phyloP scores from a whole-genome alignment of 2,113 vertebrate genomes.

The Globicephala melas region DNA sequence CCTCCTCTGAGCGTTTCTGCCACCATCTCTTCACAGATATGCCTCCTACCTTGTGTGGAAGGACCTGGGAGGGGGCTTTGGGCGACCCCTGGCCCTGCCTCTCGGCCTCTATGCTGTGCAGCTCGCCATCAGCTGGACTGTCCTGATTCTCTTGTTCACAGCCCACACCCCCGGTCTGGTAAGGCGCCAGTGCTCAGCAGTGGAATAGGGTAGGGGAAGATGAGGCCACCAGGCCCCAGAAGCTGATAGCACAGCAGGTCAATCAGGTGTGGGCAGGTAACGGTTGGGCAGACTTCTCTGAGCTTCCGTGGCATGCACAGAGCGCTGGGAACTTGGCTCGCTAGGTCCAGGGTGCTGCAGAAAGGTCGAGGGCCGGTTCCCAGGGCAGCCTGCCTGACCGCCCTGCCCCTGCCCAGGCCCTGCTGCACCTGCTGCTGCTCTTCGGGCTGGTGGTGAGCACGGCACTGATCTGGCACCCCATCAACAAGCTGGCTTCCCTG shows the following conservation, averaged over 20 bases:
- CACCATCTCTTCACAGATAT: conserved; percentile 82
- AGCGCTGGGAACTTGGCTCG: background rate
- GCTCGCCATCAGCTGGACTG: conserved; percentile 90
- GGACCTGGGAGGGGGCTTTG: conserved; percentile 89
- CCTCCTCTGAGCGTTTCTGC: background rate
- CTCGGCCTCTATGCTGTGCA: conserved; percentile 91
- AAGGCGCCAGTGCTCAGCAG: background rate
- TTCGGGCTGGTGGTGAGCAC: conserved; percentile 85
- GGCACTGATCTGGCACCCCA: conserved; percentile 86
- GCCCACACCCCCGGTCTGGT: conserved; percentile 87
- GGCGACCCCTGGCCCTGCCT: conserved; percentile 84
- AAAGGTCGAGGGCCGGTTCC: background rate
- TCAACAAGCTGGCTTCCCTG: conserved; percentile 86
- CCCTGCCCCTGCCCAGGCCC: conserved; percentile 75
- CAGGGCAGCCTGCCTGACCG: background rate
- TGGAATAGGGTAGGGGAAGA: background rate
- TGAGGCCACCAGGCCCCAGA: background rate
- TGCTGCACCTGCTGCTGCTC: conserved; percentile 85
- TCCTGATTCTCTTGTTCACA: conserved; percentile 89
- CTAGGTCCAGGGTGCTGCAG: background rate
- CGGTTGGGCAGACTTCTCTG: background rate
- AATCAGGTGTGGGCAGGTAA: background rate
- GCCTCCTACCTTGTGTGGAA: conserved; percentile 94
- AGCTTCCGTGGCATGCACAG: background rate
- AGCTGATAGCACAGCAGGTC: background rate